These are phyloP conservation scores for Thinocorus orbignyianus DNA, from an alignment of 2,113 vertebrate species.

Conservation along the genomic window DNA sequence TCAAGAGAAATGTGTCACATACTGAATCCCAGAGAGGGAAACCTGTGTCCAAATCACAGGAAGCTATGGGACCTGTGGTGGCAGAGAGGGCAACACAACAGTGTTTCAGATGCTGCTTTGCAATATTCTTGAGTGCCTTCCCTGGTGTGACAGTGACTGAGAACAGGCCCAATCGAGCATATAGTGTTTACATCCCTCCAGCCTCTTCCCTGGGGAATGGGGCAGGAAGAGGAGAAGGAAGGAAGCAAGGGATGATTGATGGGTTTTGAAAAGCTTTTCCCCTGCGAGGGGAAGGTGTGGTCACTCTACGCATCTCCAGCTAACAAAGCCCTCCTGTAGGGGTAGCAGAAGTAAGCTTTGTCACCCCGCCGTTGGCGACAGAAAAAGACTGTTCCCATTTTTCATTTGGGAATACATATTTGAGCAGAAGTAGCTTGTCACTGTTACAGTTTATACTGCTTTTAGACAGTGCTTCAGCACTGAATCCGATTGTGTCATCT, in stretches of 20 bases:
- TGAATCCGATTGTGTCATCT: neutral
- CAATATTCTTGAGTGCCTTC: slow-evolving; percentile 18
- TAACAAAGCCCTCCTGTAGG: slow-evolving; percentile 25
- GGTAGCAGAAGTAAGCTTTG: neutral
- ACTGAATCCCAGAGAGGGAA: neutral
- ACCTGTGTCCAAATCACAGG: neutral
- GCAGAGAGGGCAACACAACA: neutral
- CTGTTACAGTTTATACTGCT: neutral
- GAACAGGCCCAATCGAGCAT: neutral
- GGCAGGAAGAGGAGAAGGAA: slow-evolving; percentile 38
- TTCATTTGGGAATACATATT: neutral
- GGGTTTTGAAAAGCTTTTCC: slow-evolving; percentile 18
- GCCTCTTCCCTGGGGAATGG: slow-evolving; percentile 37
- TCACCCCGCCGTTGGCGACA: neutral
- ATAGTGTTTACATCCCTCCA: slow-evolving; percentile 10
- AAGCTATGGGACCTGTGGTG: neutral
- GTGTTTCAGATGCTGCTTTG: neutral
- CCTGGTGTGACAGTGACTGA: neutral
- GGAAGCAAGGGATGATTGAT: slow-evolving; percentile 33
- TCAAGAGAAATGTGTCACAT: neutral
- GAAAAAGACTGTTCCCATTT: neutral
- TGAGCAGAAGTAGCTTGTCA: neutral
- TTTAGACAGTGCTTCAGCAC: neutral
- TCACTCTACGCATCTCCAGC: neutral
- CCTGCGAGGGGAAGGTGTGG: neutral